Evolutionary conservation across 2,113 vertebrate genomes (phyloP), one percentile per base, ranked within the genome.

Genomic region (Chinchilla lanigera): DNA sequence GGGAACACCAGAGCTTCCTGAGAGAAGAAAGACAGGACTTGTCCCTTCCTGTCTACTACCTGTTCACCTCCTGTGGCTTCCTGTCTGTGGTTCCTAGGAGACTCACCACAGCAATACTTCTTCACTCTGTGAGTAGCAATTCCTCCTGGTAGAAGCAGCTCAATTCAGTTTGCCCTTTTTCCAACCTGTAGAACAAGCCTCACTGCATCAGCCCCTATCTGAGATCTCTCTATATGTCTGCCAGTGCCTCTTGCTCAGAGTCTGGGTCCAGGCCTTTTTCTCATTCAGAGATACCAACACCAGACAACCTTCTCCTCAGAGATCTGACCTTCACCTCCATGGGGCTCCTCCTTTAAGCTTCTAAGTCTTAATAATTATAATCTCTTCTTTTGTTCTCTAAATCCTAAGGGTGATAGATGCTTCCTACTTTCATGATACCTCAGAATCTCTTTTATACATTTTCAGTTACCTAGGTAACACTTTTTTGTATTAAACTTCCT

Each of bases 401-500:
- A 73, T n/a, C 86, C 47, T 67, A 58, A 92, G 11, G 24, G 50
- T 56, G 19, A 78, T 50, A 81, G 77, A 65, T 88, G 65, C 33
- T 84, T 89, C 75, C 90, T 90, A 44, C 35, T 92, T 52, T 88
- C 69, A 77, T 50, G 35, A 38, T 30, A 33, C 24, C 50, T 92
- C 75, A 38, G 19, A 81, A 26, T 77, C 65, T 41, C 38, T 50
- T 69, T 81, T 86, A 50, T 69, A 77, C 22, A 35, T 16, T 78
- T 89, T 63, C 44, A 90, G 58, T 71, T 67, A 95, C 60, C 78
- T 24, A 78, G 86, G 63, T 88, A 69, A 89, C 26, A 61, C 6
- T 35, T 88, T 54, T 94, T 90, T 95, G 73, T 80, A 84, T 54
- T 73, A 85, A 89, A 69, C 8, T 86, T 33, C 78, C 47, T n/a